Percentiles rank a stretch among this genome's conserved stretches.
These are phyloP conservation scores for Pedicia rivosa DNA, from an alignment of 2,888 invertebrate species.

Conservation along the genomic window DNA sequence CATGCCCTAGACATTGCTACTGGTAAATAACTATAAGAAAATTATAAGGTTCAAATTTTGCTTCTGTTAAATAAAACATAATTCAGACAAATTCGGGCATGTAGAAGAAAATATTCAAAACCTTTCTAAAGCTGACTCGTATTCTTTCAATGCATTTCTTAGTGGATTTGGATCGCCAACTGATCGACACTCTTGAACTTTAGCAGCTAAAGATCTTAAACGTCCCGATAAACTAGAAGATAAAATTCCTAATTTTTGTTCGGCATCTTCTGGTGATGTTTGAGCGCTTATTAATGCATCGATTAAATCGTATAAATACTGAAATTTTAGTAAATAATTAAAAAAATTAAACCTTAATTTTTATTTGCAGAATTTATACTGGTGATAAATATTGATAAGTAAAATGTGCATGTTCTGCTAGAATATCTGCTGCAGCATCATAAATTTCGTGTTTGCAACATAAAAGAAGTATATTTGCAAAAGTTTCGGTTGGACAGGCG, in stretches of 20 bases:
- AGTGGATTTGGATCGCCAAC: slow-evolving; percentile 80
- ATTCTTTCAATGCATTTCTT: slow-evolving; percentile 79
- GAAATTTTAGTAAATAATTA: slow-evolving; percentile 16
- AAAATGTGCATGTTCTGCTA: slow-evolving; percentile 93
- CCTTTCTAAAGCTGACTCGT: slow-evolving; percentile 74
- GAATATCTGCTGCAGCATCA: slow-evolving; percentile 92
- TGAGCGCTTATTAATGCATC: slow-evolving; percentile 95
- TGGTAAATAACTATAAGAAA: slow-evolving; percentile 62
- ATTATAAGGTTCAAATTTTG: not conserved
- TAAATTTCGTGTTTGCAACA: slow-evolving; percentile 97
- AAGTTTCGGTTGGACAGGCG: slow-evolving; percentile 88
- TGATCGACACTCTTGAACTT: slow-evolving; percentile 81
- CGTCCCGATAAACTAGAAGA: slow-evolving; percentile 82
- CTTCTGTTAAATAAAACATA: not conserved
- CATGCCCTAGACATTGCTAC: slow-evolving; percentile 99
- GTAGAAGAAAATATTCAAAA: too few species aligned
- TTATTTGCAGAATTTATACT: slow-evolving; percentile 30
- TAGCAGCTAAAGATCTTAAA: slow-evolving; percentile 79
- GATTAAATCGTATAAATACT: slow-evolving; percentile 86
- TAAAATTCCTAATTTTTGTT: slow-evolving; percentile 87
- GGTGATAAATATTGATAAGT: slow-evolving; percentile 90
- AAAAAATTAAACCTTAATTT: not conserved
- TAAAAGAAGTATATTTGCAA: slow-evolving; percentile 82
- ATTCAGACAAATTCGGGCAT: not conserved
- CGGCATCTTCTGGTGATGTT: slow-evolving; percentile 91